Conservation (phyloP, 2,888 invertebrate species). For the Syrphus vitripennis region DNA sequence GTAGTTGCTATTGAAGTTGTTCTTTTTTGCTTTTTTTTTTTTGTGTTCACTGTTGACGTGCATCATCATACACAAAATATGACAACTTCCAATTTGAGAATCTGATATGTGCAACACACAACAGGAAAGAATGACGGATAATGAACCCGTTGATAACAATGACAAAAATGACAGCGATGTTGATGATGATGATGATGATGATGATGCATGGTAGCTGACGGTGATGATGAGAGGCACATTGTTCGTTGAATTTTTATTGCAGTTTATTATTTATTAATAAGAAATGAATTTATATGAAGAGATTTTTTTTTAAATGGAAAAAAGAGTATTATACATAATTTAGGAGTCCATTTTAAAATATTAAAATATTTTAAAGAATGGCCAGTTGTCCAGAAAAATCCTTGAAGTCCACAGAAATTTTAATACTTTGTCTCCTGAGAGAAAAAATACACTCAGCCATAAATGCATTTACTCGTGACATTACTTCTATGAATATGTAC, state of each 20-base stretch:
- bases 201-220: background rate
- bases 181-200: background rate
- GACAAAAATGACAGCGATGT: background rate
- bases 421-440: too few species aligned
- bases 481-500: too few species aligned
- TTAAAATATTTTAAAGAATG: too few species aligned
- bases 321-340: background rate
- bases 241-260: constrained; percentile 9
- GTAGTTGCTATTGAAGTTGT: constrained; percentile 16
- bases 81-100: constrained; percentile 58
- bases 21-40: constrained; percentile 6
- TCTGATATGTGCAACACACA: constrained; percentile 26
- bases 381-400: too few species aligned
- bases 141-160: constrained; percentile 22
- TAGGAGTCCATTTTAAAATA: background rate
- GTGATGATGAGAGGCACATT: background rate
- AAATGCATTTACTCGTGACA: too few species aligned
- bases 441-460: too few species aligned
- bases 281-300: background rate
- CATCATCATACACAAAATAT: background rate
- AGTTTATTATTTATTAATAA: background rate
- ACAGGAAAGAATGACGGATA: constrained; percentile 24
- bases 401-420: too few species aligned
- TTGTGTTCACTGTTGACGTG: constrained; percentile 2
- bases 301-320: background rate